These are phyloP conservation scores for Ctenicera cuprea DNA, from an alignment of 2,888 invertebrate species.

Conservation along the genomic window DNA sequence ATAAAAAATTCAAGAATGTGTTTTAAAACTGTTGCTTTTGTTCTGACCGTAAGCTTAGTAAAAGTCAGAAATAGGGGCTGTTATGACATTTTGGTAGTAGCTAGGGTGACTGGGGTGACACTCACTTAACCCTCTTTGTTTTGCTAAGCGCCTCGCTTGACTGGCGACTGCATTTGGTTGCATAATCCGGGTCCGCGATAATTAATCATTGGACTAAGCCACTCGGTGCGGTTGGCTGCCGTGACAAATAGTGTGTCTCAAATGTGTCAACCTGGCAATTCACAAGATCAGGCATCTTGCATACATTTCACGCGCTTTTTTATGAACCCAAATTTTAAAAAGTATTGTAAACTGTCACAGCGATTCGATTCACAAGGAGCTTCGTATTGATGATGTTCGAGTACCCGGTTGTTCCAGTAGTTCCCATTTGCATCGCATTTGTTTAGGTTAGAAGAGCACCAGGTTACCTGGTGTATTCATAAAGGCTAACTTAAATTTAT, in stretches of 20 bases:
- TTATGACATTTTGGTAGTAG: slow-evolving; percentile 45
- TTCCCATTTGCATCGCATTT: slow-evolving; percentile 58
- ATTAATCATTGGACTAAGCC: slow-evolving; percentile 67
- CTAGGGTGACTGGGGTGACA: slow-evolving; percentile 50
- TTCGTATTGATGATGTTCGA: slow-evolving; percentile 61
- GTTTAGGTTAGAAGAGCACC: slow-evolving; percentile 51
- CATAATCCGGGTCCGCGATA: slow-evolving; percentile 67
- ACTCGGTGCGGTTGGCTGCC: slow-evolving; percentile 66
- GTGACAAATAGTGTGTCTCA: slow-evolving; percentile 70
- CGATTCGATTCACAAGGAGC: slow-evolving; percentile 62
- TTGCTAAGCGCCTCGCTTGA: slow-evolving; percentile 63
- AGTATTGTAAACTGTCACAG: slow-evolving; percentile 66
- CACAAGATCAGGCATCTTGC: slow-evolving; percentile 61
- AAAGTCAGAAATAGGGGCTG: slow-evolving; percentile 28
- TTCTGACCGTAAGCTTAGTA: neutral
- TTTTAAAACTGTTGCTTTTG: neutral
- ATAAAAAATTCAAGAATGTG: neutral
- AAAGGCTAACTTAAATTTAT: slow-evolving; percentile 54
- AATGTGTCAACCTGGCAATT: slow-evolving; percentile 68
- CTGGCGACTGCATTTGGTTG: slow-evolving; percentile 63
- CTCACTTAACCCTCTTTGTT: slow-evolving; percentile 67
- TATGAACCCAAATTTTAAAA: slow-evolving; percentile 62
- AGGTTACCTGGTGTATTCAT: slow-evolving; percentile 46
- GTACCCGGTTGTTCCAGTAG: slow-evolving; percentile 55
- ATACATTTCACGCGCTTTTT: slow-evolving; percentile 65